Evolutionary conservation across 2,888 invertebrate species (phyloP), one percentile per base, ranked within the genome.

Genomic region (Pseudanteris insignis): DNA sequence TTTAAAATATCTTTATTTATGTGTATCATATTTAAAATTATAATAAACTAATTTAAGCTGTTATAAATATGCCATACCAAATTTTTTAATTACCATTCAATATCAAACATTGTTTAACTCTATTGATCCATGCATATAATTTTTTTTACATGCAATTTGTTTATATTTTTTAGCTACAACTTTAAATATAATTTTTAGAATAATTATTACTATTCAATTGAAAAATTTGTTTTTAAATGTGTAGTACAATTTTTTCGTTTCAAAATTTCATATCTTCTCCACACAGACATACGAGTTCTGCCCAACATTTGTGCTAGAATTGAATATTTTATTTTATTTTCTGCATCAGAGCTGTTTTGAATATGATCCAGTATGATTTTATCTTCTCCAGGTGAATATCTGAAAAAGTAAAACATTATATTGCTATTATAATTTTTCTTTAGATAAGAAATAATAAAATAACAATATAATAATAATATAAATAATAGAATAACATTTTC

Each of bases 281-380:
- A 79, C 18, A 79, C 72, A 0, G 79, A 77, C 8, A 69, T 67
- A 54, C 77, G 68, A 0, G 74, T 75, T 66, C 79, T 68, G n/a
- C 70, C 71, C 25, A 79, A 67, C 28, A 70, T 62, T 53, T 66
- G 66, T 1, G 75, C 75, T 33, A 79, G 59, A 26, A 73, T 72
- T 1, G 69, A 32, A 51, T 70, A 75, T 41, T 69, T 72, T 0
- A 67, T 46, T 26, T 29, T 68, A 4, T 60, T 46, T 15, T 74
- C 55, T 5, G 65, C 43, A 10, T 64, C 51, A 2, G 41, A 44
- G 37, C 67, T 61, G 0, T 64, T 46, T 44, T 70, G 67, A 4
- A 78, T 59, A 4, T 71, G 66, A 10, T 69, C 41, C 26, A 76
- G 10, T 40, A 79, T 77, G 12, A 66, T 57, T 1, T 30, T 0